These are phyloP conservation scores for Notodonta dromedarius DNA, from an alignment of 2,888 invertebrate species.

Conservation along the genomic window DNA sequence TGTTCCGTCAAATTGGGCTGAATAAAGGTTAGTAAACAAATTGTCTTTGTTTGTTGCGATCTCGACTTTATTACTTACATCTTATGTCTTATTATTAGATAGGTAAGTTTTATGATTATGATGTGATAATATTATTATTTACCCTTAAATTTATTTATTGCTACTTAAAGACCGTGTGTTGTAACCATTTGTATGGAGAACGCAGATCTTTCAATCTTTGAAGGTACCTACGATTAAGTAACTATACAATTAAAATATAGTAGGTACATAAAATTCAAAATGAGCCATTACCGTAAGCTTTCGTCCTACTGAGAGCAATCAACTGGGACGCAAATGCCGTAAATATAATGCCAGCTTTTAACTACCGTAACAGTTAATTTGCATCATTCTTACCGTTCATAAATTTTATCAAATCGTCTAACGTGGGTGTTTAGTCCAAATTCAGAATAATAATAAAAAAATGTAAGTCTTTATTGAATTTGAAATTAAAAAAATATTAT, in stretches of 20 bases:
- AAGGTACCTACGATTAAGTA: too few species aligned
- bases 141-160: too few species aligned
- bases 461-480: neutral
- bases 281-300: neutral
- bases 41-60: conserved; percentile 13
- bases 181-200: too few species aligned
- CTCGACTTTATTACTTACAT: neutral
- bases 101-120: neutral
- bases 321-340: neutral
- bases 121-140: too few species aligned
- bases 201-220: too few species aligned
- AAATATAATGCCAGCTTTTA: conserved; percentile 4
- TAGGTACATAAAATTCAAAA: conserved; percentile 4
- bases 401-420: neutral
- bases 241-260: neutral
- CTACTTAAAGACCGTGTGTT: too few species aligned
- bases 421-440: neutral
- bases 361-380: conserved; percentile 1
- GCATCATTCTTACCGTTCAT: conserved; percentile 1
- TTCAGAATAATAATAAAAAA: neutral
- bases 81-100: neutral
- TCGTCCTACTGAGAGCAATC: conserved; percentile 1
- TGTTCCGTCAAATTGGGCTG: conserved; percentile 24
- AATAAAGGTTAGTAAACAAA: conserved; percentile 33
- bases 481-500: neutral